Evolutionary conservation across 30 jellyfish, hydroid and myxozoan species (phyloP).

Genomic region (Nemopilema nomurai): DNA sequence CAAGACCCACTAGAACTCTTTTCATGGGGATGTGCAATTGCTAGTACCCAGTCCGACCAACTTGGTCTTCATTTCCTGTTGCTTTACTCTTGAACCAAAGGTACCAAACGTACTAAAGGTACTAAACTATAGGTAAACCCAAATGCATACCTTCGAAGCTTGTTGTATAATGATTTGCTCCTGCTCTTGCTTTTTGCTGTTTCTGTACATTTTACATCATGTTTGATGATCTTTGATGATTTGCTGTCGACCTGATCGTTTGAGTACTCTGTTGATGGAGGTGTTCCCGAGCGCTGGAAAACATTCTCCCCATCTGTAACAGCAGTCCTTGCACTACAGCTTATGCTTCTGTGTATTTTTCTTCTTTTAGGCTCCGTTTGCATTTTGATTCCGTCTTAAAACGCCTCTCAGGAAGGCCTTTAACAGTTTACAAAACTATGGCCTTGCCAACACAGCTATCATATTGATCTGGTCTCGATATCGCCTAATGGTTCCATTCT

Average conservation of each 20-base stretch:
- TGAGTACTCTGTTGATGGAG: not conserved
- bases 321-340: not conserved
- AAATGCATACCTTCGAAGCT: constrained; percentile 23
- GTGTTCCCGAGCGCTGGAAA: not conserved
- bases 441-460: not conserved
- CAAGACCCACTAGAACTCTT: no score
- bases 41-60: no score
- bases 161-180: constrained; percentile 28
- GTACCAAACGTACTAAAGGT: no score
- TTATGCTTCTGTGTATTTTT: constrained; percentile 1
- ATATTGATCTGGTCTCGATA: constrained; percentile 6
- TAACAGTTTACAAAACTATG: not conserved
- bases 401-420: not conserved
- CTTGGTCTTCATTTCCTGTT: no score
- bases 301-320: not conserved
- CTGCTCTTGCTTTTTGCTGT: constrained; percentile 19
- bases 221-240: not conserved
- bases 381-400: constrained; percentile 1
- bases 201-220: constrained; percentile 5
- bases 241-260: constrained; percentile 21
- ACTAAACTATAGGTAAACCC: no score
- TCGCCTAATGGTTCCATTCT: not conserved
- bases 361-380: constrained; percentile 9
- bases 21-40: no score
- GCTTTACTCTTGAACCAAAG: no score